These are phyloP conservation scores for Etheostoma spectabile DNA, from an alignment of 2,113 vertebrate genomes.

Conservation along the genomic window DNA sequence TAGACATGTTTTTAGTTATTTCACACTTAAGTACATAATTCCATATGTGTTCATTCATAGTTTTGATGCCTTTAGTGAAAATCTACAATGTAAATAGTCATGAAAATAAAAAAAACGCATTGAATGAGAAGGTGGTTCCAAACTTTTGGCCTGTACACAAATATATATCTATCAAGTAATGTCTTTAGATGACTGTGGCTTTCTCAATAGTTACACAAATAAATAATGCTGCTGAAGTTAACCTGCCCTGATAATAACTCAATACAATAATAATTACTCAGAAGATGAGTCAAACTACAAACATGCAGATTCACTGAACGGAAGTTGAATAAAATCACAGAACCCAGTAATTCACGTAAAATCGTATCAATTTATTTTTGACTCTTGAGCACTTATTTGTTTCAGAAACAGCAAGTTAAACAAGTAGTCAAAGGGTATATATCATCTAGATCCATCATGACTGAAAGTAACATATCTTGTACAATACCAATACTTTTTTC, in stretches of 20 bases:
- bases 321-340: slow-evolving; percentile 47
- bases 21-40: too few species aligned
- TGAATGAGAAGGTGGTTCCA: too few species aligned
- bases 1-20: too few species aligned
- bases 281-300: background rate
- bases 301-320: background rate
- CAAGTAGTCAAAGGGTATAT: slow-evolving; percentile 18
- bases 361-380: slow-evolving; percentile 47
- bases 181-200: background rate
- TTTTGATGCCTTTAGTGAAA: too few species aligned
- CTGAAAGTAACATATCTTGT: slow-evolving; percentile 26
- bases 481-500: slow-evolving; percentile 13
- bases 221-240: background rate
- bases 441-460: slow-evolving; percentile 20
- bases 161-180: background rate
- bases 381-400: background rate
- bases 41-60: too few species aligned
- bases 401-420: slow-evolving; percentile 47
- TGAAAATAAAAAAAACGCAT: too few species aligned
- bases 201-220: background rate
- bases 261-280: background rate
- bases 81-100: too few species aligned
- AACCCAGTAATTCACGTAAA: slow-evolving; percentile 28
- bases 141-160: too few species aligned
- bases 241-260: background rate